Percentiles rank a stretch among this genome's conserved stretches.
Conservation (phyloP, 2,888 invertebrate genomes). For the Ormyrus pomaceus region DNA sequence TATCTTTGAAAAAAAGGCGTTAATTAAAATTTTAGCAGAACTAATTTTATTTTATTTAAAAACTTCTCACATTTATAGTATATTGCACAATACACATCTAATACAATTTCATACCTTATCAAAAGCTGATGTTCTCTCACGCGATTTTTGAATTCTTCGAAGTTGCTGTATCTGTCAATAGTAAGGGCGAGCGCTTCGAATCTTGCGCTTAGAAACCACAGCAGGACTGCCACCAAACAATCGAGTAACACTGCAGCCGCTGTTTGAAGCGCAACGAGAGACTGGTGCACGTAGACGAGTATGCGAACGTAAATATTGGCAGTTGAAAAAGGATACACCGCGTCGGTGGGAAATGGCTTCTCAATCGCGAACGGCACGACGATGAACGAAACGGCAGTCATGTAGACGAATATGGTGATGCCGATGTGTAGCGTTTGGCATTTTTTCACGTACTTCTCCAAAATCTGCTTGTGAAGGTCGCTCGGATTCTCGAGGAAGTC, state of each 20-base stretch:
- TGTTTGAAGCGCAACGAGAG: constrained; percentile 59
- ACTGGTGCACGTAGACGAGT: constrained; percentile 61
- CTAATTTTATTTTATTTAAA: neutral
- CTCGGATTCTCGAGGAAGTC: constrained; percentile 33
- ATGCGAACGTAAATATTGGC: constrained; percentile 47
- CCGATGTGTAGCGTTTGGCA: constrained; percentile 53
- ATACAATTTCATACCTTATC: constrained; percentile 28
- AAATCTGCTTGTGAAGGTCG: constrained; percentile 37
- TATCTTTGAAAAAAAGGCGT: constrained; percentile 45
- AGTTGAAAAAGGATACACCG: constrained; percentile 59
- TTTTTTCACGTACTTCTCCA: constrained; percentile 59
- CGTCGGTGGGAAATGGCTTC: constrained; percentile 56
- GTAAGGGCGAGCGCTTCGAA: constrained; percentile 57
- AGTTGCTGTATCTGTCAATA: constrained; percentile 6
- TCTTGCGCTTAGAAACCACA: constrained; percentile 63
- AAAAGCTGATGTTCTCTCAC: constrained; percentile 35
- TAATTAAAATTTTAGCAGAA: neutral
- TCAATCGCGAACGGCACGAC: constrained; percentile 57
- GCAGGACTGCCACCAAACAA: constrained; percentile 59
- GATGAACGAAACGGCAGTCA: constrained; percentile 58
- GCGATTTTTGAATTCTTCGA: constrained; percentile 1
- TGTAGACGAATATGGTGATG: constrained; percentile 55
- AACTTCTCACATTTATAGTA: neutral
- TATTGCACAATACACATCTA: neutral
- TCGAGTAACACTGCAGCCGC: constrained; percentile 60